These are phyloP conservation scores for Telmatherina bonti DNA, from an alignment of 2,797 vertebrate species.

Conservation along the genomic window DNA sequence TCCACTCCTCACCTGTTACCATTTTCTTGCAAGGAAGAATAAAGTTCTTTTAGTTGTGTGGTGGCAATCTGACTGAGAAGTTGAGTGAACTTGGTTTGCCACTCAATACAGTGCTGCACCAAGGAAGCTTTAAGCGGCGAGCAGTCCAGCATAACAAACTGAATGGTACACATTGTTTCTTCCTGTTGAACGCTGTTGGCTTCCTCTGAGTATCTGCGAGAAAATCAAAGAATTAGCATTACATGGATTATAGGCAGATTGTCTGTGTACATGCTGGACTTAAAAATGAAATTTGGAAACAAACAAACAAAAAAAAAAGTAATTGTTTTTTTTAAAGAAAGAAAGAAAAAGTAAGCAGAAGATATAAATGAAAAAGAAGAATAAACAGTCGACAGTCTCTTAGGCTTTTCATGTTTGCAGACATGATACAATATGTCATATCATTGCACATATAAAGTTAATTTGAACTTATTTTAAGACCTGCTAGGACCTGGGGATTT, in stretches of 20 bases:
- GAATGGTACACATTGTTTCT: constrained; percentile 86
- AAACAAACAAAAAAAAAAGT: too few relatives aligned
- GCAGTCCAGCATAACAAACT: constrained; percentile 89
- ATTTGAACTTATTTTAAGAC: background rate
- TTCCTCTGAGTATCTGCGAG: constrained; percentile 88
- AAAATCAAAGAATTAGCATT: background rate
- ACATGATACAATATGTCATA: background rate
- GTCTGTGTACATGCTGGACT: background rate
- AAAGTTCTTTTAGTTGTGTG: constrained; percentile 81
- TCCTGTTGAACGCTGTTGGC: constrained; percentile 90
- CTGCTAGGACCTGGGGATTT: background rate
- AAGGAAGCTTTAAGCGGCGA: constrained; percentile 87
- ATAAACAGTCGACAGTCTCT: too few relatives aligned
- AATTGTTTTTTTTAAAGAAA: too few relatives aligned
- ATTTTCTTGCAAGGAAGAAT: constrained; percentile 81
- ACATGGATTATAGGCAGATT: background rate
- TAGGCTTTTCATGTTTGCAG: background rate
- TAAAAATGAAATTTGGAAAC: background rate
- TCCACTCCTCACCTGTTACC: constrained; percentile 77
- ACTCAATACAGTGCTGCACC: constrained; percentile 90
- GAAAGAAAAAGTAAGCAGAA: too few relatives aligned
- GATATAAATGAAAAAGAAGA: too few relatives aligned
- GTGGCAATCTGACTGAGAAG: constrained; percentile 87
- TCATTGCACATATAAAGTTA: background rate
- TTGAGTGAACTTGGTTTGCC: constrained; percentile 90